Base-by-base conservation (phyloP, 2,113 vertebrate genomes). In the Platycercus adscitus region DNA sequence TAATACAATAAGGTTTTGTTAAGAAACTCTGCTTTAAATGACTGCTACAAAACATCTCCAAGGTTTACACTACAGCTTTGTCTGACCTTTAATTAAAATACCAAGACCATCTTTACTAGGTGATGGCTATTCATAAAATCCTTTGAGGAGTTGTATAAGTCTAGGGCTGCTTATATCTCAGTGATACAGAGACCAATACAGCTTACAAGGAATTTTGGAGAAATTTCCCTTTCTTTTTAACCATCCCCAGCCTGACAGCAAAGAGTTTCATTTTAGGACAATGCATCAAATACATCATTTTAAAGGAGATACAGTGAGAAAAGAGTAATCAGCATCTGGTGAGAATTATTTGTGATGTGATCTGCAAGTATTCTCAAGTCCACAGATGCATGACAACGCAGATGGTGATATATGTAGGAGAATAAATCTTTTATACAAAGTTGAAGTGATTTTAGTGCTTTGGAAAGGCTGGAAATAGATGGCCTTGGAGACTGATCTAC, bases 11-110 rank as follows among this genome's bases (percentile, higher is more conserved):
- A 53, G 72, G 69, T 71, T 96, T 88, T 23, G 58, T 95, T 93
- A 94, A 92, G 75, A 20, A 55, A n/a, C 44, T 92, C 81, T 53
- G 3, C 86, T 66, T 60, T 80, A 92, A 97, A 52, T 66, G 85
- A 84, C 92, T 86, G 92, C 82, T 83, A 49, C 89, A 86, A 85
- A 97, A 46, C 88, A 61, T 92, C 93, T 90, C 86, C 47, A 5
- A 76, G 81, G 90, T 88, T 94, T 68, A 20, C 58, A 4, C 58
- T 12, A 44, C 50, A 50, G 94, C 85, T 93, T 82, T 80, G 75
- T 35, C 88, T 95, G 97, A 97, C 95, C 91, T 97, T 97, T 97
- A 95, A 96, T 97, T 96, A 97, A 97, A 97, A 96, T 91, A 95
- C 90, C 91, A 81, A 96, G 52, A 52, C 83, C 53, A 26, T 43